These are phyloP conservation scores for Aphelinus atriplicis DNA, from an alignment of 1,140 invertebrate species.

Conservation along the genomic window DNA sequence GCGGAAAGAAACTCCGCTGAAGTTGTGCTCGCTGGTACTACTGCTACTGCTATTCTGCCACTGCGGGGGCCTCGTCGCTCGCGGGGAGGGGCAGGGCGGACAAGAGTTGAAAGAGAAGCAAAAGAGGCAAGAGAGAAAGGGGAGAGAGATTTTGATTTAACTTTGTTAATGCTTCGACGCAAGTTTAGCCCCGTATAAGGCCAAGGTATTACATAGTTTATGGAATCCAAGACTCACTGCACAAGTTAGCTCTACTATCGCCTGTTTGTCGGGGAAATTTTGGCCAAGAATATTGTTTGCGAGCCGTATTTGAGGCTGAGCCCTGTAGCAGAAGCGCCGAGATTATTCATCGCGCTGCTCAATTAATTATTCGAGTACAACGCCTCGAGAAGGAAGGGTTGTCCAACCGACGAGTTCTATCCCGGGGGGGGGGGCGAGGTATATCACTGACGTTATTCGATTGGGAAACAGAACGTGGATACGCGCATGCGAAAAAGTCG, in stretches of 20 bases:
- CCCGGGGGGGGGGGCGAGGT: too few species aligned
- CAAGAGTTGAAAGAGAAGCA: not conserved
- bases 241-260: too few species aligned
- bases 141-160: conserved; percentile 24
- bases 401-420: too few species aligned
- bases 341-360: too few species aligned
- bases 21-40: not conserved
- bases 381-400: too few species aligned
- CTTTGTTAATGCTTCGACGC: conserved; percentile 22
- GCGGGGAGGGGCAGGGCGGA: not conserved
- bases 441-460: too few species aligned
- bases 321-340: too few species aligned
- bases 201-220: conserved; percentile 31
- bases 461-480: too few species aligned
- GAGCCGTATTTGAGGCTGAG: too few species aligned
- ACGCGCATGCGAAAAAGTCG: conserved; percentile 1
- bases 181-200: conserved; percentile 13
- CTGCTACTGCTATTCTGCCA: not conserved
- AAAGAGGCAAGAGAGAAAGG: too few species aligned
- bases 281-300: not conserved
- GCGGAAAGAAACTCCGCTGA: not conserved
- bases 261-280: conserved; percentile 9
- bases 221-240: conserved; percentile 17
- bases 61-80: not conserved
- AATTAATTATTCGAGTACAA: too few species aligned